These are phyloP conservation scores for Poeciliopsis retropinna DNA, from an alignment of 2,113 vertebrate genomes.

Conservation along the genomic window DNA sequence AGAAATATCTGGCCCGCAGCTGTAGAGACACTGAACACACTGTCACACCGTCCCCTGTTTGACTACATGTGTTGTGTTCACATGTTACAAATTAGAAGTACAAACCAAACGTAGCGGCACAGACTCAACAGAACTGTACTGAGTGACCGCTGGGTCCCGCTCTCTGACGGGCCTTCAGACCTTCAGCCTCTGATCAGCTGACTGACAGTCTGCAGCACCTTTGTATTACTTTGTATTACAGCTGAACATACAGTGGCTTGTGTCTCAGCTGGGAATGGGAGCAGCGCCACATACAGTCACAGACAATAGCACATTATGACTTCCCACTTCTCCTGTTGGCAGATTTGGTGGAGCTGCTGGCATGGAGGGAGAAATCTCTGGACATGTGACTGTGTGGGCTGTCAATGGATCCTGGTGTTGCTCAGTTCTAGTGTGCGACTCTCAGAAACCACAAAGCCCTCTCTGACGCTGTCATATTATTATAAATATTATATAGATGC, in stretches of 20 bases:
- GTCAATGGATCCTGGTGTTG: slow-evolving; percentile 20
- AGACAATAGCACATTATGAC: slow-evolving; percentile 63
- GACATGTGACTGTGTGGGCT: slow-evolving; percentile 57
- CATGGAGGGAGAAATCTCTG: slow-evolving; percentile 33
- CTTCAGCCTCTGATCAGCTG: slow-evolving; percentile 5
- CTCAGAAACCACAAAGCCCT: not conserved
- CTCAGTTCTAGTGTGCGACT: not conserved
- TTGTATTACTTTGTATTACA: not conserved
- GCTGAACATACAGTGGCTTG: not conserved
- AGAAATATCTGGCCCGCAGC: not conserved
- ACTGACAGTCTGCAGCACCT: not conserved
- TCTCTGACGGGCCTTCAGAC: not conserved
- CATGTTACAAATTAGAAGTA: not conserved
- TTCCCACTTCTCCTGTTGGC: slow-evolving; percentile 36
- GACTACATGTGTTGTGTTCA: not conserved
- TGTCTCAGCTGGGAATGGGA: slow-evolving; percentile 14
- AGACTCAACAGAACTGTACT: not conserved
- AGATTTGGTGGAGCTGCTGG: slow-evolving; percentile 11
- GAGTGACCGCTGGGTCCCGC: not conserved
- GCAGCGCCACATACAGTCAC: slow-evolving; percentile 6
- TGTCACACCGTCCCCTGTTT: not conserved
- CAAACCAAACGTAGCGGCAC: not conserved
- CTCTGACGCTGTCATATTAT: not conserved
- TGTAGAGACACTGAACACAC: not conserved
- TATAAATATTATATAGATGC: not conserved